These are phyloP conservation scores for Anisognathus igniventris DNA, from an alignment of 2,797 vertebrate species.

Conservation along the genomic window DNA sequence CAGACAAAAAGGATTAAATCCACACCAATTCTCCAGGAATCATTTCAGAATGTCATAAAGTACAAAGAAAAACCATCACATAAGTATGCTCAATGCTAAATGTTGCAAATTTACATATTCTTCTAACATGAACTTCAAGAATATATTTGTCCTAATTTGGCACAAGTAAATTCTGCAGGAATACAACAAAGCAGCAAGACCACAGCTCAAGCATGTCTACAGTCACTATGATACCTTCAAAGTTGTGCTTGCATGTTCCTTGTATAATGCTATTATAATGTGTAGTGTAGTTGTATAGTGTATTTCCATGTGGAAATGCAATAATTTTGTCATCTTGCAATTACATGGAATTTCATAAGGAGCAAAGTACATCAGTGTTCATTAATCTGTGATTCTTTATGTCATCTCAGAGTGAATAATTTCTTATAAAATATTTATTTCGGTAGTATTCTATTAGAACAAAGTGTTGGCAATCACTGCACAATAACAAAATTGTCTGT, in stretches of 20 bases:
- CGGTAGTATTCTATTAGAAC: neutral
- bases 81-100: neutral
- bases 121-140: neutral
- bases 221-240: neutral
- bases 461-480: neutral
- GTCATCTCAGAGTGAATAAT: neutral
- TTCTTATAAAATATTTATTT: neutral
- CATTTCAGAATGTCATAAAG: neutral
- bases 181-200: neutral
- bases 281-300: neutral
- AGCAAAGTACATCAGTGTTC: neutral
- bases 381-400: neutral
- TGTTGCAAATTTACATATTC: neutral
- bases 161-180: neutral
- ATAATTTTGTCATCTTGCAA: neutral
- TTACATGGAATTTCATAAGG: neutral
- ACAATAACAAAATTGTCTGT: neutral
- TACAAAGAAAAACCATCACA: neutral
- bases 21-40: neutral
- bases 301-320: neutral
- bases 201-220: neutral
- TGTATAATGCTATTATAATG: neutral
- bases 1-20: neutral
- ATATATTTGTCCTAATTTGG: fast-evolving
- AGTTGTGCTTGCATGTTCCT: neutral